phyloP scores from a whole-genome alignment of 2,797 vertebrate genomes.

The Sebastolobus alascanus region DNA sequence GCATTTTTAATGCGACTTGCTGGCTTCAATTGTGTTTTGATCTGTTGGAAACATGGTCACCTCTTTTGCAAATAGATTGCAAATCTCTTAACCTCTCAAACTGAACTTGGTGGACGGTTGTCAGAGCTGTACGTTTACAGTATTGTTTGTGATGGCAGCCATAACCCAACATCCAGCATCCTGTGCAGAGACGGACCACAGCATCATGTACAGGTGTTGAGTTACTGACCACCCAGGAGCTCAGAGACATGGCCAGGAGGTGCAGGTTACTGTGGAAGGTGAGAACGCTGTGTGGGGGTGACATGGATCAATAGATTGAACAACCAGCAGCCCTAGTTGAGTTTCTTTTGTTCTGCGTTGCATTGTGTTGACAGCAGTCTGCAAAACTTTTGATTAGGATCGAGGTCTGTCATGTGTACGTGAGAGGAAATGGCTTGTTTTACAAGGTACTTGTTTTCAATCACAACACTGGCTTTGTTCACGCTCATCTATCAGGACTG shows the following conservation, averaged over 20 bases:
- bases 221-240: constrained; percentile 76
- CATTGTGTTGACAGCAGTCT: constrained; percentile 32
- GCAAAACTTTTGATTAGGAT: constrained; percentile 52
- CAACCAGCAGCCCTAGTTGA: constrained; percentile 38
- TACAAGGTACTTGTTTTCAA: constrained; percentile 27
- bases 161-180: constrained; percentile 8
- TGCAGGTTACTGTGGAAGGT: constrained; percentile 80
- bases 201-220: constrained; percentile 67
- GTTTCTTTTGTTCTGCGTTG: constrained; percentile 53
- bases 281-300: constrained; percentile 67
- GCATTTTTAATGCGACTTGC: not conserved
- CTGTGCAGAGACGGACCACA: constrained; percentile 12
- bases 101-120: not conserved
- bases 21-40: not conserved
- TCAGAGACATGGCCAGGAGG: constrained; percentile 54
- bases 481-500: not conserved
- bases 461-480: constrained; percentile 20
- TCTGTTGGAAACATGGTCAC: not conserved
- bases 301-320: constrained; percentile 65
- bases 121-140: not conserved
- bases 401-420: not conserved
- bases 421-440: constrained; percentile 9
- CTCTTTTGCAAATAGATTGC: not conserved
- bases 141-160: not conserved
- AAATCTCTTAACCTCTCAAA: not conserved